Percentiles rank a stretch among this genome's conserved stretches.
phyloP scores from a whole-genome alignment of 1,140 invertebrate genomes.

The Bombus ignitus region DNA sequence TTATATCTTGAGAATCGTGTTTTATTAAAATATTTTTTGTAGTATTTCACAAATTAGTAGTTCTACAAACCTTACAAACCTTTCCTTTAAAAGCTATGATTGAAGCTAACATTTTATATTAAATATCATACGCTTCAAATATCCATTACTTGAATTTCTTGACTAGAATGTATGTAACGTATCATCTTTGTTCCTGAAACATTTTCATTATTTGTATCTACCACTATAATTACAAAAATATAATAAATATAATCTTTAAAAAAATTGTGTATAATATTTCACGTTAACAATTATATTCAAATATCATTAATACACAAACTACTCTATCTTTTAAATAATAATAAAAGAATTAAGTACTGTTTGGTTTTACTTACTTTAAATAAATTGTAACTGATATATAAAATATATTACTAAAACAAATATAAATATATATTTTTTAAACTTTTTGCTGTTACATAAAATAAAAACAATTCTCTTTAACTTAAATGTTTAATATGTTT shows the following conservation, averaged over 20 bases:
- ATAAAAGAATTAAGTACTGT: neutral
- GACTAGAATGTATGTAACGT: conserved; percentile 34
- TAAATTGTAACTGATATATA: conserved; percentile 15
- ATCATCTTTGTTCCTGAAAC: conserved; percentile 58
- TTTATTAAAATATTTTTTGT: neutral
- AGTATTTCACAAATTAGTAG: neutral
- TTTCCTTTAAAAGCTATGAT: neutral
- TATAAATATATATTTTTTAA: conserved; percentile 20
- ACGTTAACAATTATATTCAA: neutral
- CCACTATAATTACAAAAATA: conserved; percentile 16
- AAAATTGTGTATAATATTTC: neutral
- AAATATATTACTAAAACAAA: conserved; percentile 20
- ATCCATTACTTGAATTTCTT: conserved; percentile 47
- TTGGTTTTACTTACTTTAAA: conserved; percentile 22
- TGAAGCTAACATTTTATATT: neutral
- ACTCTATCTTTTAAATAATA: conserved; percentile 4
- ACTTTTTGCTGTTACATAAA: conserved; percentile 23
- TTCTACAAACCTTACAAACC: conserved; percentile 46
- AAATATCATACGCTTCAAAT: conserved; percentile 5
- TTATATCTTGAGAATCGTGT: neutral
- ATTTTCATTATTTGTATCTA: conserved; percentile 42
- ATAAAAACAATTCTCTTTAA: neutral
- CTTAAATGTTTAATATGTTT: neutral
- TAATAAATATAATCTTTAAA: conserved; percentile 2
- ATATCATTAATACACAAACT: neutral